Evolutionary conservation across 2,113 vertebrate genomes (phyloP).

Genomic region (Corvus cornix): DNA sequence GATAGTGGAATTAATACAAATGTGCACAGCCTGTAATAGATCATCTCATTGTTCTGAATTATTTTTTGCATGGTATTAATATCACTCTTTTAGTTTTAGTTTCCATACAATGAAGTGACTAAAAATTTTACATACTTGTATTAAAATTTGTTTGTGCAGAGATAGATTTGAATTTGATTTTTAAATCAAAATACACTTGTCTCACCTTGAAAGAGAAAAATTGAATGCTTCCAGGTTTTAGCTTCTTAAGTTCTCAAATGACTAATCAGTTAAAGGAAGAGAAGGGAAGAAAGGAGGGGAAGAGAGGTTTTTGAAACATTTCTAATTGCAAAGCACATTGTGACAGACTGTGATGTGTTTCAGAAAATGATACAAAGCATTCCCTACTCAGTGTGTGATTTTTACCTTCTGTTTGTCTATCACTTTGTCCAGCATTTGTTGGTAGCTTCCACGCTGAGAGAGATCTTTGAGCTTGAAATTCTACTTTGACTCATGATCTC

Average conservation of each 20-base stretch:
- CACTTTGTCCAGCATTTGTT: neutral
- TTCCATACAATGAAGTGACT: neutral
- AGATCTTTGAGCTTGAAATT: neutral
- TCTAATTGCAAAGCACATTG: neutral
- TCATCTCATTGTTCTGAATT: neutral
- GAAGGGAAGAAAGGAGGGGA: neutral
- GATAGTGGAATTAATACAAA: neutral
- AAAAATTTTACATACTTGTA: neutral
- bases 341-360: neutral
- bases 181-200: neutral
- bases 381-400: neutral
- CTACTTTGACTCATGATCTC: neutral
- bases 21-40: rapidly evolving
- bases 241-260: neutral
- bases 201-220: neutral
- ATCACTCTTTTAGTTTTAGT: neutral
- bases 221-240: neutral
- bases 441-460: neutral
- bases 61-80: neutral
- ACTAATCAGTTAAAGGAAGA: neutral
- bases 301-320: neutral
- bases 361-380: neutral
- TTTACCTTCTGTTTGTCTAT: neutral
- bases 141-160: neutral
- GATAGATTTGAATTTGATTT: neutral